phyloP scores from a whole-genome alignment of 2,113 vertebrate genomes.

The Puffinus mauretanicus region DNA sequence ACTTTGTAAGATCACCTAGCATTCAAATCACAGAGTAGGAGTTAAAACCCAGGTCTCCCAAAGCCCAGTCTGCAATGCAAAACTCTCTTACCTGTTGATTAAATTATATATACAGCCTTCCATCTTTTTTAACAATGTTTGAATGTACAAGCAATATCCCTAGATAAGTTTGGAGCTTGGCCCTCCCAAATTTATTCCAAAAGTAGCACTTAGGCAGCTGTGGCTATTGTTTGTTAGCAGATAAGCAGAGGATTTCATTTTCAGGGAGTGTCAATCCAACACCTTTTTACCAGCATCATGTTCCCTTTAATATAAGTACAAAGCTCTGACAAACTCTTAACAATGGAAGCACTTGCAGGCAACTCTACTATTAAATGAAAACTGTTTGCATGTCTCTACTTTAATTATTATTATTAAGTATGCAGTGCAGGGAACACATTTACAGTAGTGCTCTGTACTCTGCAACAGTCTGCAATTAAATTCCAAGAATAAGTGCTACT shows the following conservation, averaged over 20 bases:
- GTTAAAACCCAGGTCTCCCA: background rate
- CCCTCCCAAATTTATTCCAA: background rate
- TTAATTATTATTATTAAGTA: background rate
- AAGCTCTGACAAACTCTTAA: background rate
- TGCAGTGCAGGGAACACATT: background rate
- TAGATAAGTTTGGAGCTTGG: background rate
- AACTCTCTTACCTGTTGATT: background rate
- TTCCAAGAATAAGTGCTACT: background rate
- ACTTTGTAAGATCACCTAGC: background rate
- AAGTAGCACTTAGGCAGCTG: background rate
- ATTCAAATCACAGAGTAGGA: background rate
- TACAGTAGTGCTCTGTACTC: background rate
- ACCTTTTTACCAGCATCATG: background rate
- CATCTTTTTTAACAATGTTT: background rate
- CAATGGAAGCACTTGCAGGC: background rate
- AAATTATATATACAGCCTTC: too few species aligned
- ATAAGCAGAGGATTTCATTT: background rate
- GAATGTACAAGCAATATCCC: background rate
- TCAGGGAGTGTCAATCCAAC: background rate
- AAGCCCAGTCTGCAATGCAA: background rate
- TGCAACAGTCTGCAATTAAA: background rate
- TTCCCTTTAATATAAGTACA: slow-evolving; percentile 2
- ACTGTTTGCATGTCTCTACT: background rate
- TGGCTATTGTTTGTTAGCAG: background rate
- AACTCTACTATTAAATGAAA: background rate